Base-by-base conservation (phyloP, 2,888 invertebrate genomes). In the Rutpela maculata region DNA sequence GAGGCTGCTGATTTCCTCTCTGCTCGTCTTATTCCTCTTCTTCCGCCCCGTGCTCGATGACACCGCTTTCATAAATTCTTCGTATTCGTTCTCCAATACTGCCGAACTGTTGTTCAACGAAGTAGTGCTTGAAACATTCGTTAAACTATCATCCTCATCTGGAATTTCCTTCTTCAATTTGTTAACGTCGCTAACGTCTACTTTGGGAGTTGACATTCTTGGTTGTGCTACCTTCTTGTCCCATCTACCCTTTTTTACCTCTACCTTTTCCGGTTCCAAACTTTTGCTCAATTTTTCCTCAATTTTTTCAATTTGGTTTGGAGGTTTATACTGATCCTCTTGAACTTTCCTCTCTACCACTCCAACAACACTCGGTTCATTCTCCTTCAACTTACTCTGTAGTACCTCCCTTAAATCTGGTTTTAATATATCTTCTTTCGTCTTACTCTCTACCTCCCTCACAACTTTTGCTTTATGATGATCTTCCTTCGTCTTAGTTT, bases 11-110 rank as follows among this genome's bases (percentile, higher is more conserved):
- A 43, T 10, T 31, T 62, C n/a, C 11, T 5, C 38, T 1, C 6
- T 43, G 12, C 19, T 38, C 12, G 19, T 22, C 38, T 43, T 26
- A 0, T 18, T 65, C 38, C 6, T 65, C 35, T 26, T 68, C 68
- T 60, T 26, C 18, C 63, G 50, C 26, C 1, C n/a, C 6, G 22
- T 56, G 43, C 55, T 70, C 22, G 88, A 87, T 68, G 89, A 89
- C 1, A 92, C 91, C 81, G 92, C 91, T 85, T 92, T 92, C 88
- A 93, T 91, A 79, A 93, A 93, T 82, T 93, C 91, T 83, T 93
- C 92, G 79, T 93, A 93, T 82, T 92, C 92, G 69, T 87, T 87
- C 80, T 90, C 90, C 15, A 90, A 78, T 15, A 76, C 78, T 2
- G 79, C 76, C 2, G 81, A 78, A 19, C 71, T 82, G 66, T 82